Conservation (phyloP, 2,113 vertebrate species). For the Corythornis cristatus region DNA sequence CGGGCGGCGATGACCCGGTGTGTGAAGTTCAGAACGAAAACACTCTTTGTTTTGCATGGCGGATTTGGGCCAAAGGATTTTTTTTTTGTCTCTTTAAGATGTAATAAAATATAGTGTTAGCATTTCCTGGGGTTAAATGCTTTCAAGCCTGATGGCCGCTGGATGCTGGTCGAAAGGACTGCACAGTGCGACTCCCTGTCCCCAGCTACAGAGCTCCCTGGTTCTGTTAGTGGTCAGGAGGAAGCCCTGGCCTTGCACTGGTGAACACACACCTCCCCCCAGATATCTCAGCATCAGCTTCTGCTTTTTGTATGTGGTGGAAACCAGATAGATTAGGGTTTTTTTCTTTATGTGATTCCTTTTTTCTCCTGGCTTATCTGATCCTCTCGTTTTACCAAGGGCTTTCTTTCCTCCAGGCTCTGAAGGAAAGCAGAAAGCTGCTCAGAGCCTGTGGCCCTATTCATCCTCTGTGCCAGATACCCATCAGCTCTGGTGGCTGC, state of each 20-base stretch:
- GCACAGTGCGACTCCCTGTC: background rate
- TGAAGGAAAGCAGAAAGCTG: constrained; percentile 2
- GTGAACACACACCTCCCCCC: accelerated
- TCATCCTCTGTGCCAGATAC: background rate
- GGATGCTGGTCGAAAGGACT: background rate
- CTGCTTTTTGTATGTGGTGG: background rate
- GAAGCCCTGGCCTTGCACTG: too few relatives aligned
- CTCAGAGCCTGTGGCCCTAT: background rate
- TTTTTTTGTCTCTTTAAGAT: constrained; percentile 21
- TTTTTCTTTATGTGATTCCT: constrained; percentile 26
- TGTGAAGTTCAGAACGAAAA: background rate
- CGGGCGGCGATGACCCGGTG: background rate
- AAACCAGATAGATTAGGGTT: background rate
- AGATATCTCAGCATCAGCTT: background rate
- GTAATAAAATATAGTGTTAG: background rate
- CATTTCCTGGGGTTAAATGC: background rate
- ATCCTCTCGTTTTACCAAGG: constrained; percentile 53
- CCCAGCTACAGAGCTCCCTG: background rate
- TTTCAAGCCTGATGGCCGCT: background rate
- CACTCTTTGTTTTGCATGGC: background rate
- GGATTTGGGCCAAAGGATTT: background rate
- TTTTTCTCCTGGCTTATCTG: constrained; percentile 60
- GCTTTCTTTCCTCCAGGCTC: constrained; percentile 62
- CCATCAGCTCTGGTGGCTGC: background rate
- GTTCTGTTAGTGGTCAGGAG: background rate